Base-by-base conservation (phyloP, 2,113 vertebrate species). In the Heterotis niloticus region DNA sequence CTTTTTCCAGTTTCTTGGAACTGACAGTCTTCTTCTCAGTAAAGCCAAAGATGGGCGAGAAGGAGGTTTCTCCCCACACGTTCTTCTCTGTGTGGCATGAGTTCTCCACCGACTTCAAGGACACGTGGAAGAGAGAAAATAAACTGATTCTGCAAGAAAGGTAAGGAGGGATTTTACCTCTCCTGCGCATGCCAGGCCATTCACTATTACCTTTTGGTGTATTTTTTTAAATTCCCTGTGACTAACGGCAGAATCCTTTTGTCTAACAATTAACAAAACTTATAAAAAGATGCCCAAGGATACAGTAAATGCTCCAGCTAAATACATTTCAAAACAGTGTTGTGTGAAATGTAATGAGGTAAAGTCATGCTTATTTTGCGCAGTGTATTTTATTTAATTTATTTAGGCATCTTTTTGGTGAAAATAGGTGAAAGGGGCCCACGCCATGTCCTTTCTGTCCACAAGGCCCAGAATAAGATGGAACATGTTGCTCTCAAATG, bases 21-120 rank as follows among this genome's bases (percentile, higher is more conserved):
- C 92, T 96, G 54, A 91, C 94, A 5, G 89, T 93, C 11, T 97
- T 95, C 91, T 99, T 95, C 91, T 96, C 89, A 34, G 95, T 99
- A 85, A 98, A 96, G 89, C 89, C 97, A 81, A 98, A 98, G 88
- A 81, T 92, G 81, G 96, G 96, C 14, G 98, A 99, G 81, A 99
- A 98, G 82, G 96, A 98, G 83, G 96, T 96, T 71, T 97, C 97
- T 10, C 94, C 94, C 64, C 92, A 96, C 89, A 93, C 92, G 20
- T 94, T 98, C 88, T 99, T 99, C 91, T 93, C 93, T 75, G 86
- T 97, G 86, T 99, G 97, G 96, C 96, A 98, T 62, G 97, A 99
- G 88, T 99, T 99, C 90, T 96, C 95, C 81, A 95, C 95, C 11
- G 96, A 99, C 87, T 98, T 99, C 87, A 99, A 98, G 92, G 97